Conservation (phyloP, 2,888 invertebrate species). For the Morpho achilles region DNA sequence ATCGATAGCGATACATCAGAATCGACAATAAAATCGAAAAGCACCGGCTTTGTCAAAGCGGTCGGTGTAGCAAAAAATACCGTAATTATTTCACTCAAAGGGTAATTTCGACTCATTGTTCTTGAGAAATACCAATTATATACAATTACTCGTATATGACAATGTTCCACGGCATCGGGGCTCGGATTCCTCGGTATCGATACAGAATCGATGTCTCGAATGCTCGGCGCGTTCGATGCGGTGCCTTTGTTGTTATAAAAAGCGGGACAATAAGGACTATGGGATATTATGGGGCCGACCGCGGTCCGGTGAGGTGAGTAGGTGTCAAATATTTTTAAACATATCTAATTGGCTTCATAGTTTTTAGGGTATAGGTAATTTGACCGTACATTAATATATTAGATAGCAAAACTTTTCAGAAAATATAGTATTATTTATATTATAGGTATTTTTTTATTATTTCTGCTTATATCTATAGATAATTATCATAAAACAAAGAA, state of each 20-base stretch:
- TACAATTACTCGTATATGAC: slow-evolving; percentile 77
- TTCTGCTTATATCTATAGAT: too few relatives aligned
- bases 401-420: too few relatives aligned
- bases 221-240: slow-evolving; percentile 44
- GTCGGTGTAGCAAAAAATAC: slow-evolving; percentile 49
- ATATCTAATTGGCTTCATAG: slow-evolving; percentile 16
- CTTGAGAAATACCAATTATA: slow-evolving; percentile 77
- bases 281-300: slow-evolving; percentile 42
- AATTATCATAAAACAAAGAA: too few relatives aligned
- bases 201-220: slow-evolving; percentile 63
- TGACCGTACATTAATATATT: too few relatives aligned
- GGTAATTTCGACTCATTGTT: slow-evolving; percentile 76
- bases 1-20: slow-evolving; percentile 32
- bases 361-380: slow-evolving; percentile 9
- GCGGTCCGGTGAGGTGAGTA: slow-evolving; percentile 36
- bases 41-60: slow-evolving; percentile 67
- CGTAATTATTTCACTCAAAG: slow-evolving; percentile 73
- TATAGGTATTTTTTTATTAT: too few relatives aligned
- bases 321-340: slow-evolving; percentile 52
- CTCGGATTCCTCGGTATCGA: slow-evolving; percentile 61
- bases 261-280: slow-evolving; percentile 59
- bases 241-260: slow-evolving; percentile 45
- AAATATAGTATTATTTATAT: too few relatives aligned
- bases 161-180: slow-evolving; percentile 54
- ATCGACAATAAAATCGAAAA: slow-evolving; percentile 43